Base-by-base conservation (phyloP, 2,113 vertebrate genomes). In the Takifugu flavidus region DNA sequence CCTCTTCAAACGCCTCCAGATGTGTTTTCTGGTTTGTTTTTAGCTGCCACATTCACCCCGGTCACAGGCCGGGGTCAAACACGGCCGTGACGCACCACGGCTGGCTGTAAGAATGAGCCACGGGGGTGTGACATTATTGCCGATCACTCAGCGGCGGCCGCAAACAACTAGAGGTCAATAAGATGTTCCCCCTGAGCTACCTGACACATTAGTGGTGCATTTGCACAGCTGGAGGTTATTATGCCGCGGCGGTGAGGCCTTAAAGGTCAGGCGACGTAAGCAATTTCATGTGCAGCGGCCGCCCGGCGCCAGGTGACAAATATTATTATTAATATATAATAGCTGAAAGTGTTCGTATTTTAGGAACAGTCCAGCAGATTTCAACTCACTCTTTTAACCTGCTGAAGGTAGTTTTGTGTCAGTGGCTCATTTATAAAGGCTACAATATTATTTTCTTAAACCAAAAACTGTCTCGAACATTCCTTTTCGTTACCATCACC, bases 201-300 rank as follows among this genome's bases (percentile, higher is more conserved):
- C 7, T 44, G 55, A 49, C 43, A 56, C n/a, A 46, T 61, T 13
- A 25, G 7, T 2, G 13, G 6, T 1, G 25, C 20, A 5, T 53
- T 10, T 39, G 43, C 12, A 27, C 39, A 31, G 15, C 49, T 26
- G 49, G 56, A 49, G 43, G 34, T 65, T 44, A 43, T 28, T 28
- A 58, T 29, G 4, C 50, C 7, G 42, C 15, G 2, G 2, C 13
- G 29, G 14, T 26, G 46, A 54, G 13, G 6, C 42, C 25, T n/a
- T 31, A 13, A 49, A 70, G 61, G 60, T 68, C 63, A 68, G 46
- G 39, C 12, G 34, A n/a, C 26, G 27, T 7, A 65, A 53, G n/a
- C 8, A 5, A 58, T 49, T 8, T 2, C 27, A 59, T 31, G 29
- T 6, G 1, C 49, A 28, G 2, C 44, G 25, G n/a, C 13, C 4